phyloP scores from a whole-genome alignment of 2,113 vertebrate species.

The Donacobius atricapilla region DNA sequence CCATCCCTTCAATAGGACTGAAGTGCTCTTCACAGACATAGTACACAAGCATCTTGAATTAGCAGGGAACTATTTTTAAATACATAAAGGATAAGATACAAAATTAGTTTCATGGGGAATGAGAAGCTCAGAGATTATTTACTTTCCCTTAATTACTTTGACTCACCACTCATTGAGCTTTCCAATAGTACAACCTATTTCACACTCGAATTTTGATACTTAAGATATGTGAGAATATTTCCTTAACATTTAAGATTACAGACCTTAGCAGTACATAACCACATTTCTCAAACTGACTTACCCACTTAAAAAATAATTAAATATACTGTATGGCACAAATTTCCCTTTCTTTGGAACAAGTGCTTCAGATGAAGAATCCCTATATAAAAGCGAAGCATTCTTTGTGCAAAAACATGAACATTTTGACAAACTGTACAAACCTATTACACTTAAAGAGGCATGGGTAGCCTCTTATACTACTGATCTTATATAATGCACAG shows the following conservation, averaged over 20 bases:
- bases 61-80: conserved; percentile 79
- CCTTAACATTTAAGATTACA: neutral
- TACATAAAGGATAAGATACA: conserved; percentile 71
- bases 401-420: neutral
- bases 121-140: conserved; percentile 79
- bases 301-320: neutral
- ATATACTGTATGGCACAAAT: neutral
- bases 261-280: neutral
- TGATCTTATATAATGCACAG: neutral
- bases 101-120: conserved; percentile 80
- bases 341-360: neutral
- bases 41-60: conserved; percentile 73
- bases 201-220: conserved; percentile 36
- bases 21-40: conserved; percentile 72
- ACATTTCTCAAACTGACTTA: neutral
- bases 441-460: neutral
- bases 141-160: conserved; percentile 77
- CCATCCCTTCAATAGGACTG: conserved; percentile 67
- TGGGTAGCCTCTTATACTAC: neutral
- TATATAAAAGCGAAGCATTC: neutral
- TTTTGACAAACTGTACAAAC: neutral
- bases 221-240: neutral
- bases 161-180: conserved; percentile 75
- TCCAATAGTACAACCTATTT: conserved; percentile 67
- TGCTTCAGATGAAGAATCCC: neutral